Conservation (phyloP, 2,797 vertebrate species). For the Natrix natrix region DNA sequence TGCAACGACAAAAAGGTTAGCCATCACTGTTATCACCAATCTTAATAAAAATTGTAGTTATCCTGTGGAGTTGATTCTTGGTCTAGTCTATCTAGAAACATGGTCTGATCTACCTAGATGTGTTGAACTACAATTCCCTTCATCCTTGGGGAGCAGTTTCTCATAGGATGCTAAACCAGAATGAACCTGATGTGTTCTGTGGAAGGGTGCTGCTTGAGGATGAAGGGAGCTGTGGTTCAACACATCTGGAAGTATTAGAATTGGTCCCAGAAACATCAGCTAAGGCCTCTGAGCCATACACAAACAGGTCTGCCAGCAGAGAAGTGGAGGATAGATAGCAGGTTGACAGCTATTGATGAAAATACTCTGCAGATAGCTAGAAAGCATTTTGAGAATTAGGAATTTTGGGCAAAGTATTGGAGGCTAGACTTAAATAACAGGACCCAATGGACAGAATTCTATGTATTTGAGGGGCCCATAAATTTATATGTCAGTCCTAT, state of each 20-base stretch:
- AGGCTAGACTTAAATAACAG: not conserved
- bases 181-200: not conserved
- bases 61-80: not conserved
- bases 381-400: not conserved
- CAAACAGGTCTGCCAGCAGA: not conserved
- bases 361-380: not conserved
- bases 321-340: not conserved
- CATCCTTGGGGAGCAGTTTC: not conserved
- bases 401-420: not conserved
- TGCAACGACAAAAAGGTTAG: too few species aligned
- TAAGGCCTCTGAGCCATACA: not conserved
- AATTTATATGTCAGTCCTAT: not conserved
- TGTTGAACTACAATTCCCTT: not conserved
- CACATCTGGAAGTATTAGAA: not conserved
- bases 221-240: not conserved
- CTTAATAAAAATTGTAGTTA: not conserved
- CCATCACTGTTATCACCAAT: not conserved
- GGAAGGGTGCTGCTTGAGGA: not conserved
- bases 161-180: not conserved
- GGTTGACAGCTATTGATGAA: not conserved
- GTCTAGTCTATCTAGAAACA: not conserved
- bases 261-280: not conserved
- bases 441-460: not conserved
- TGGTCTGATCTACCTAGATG: not conserved
- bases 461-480: not conserved